phyloP scores from a whole-genome alignment of 2,888 invertebrate genomes.

The Drosophila nr. fundita region DNA sequence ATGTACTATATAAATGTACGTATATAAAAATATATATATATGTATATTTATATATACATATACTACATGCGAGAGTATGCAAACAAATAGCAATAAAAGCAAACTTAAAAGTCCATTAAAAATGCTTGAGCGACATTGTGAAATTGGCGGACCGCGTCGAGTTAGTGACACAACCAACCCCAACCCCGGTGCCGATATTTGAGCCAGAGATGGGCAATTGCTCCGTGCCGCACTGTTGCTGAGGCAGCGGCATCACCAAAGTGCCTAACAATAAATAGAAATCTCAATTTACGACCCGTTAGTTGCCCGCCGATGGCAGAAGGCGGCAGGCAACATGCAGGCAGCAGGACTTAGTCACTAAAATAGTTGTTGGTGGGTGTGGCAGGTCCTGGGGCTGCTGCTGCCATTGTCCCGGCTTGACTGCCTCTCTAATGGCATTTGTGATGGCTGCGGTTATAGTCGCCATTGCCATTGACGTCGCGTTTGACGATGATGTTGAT shows the following conservation, averaged over 20 bases:
- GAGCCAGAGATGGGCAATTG: constrained; percentile 28
- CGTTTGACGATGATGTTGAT: constrained; percentile 75
- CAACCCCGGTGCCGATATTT: constrained; percentile 27
- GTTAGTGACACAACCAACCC: constrained; percentile 46
- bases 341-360: constrained; percentile 8
- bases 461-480: constrained; percentile 49
- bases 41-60: background rate
- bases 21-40: background rate
- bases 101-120: constrained; percentile 82
- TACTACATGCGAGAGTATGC: constrained; percentile 19
- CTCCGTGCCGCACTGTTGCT: constrained; percentile 20
- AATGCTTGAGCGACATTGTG: constrained; percentile 71
- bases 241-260: constrained; percentile 43
- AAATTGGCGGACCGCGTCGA: constrained; percentile 67
- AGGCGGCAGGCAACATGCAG: constrained; percentile 3
- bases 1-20: background rate
- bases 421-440: constrained; percentile 75
- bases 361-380: constrained; percentile 41
- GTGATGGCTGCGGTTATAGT: constrained; percentile 77
- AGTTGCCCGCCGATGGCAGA: constrained; percentile 42
- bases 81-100: constrained; percentile 69
- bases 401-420: constrained; percentile 19
- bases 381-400: background rate
- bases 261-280: constrained; percentile 77
- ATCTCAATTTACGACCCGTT: constrained; percentile 79